Conservation (phyloP, 2,113 vertebrate genomes). For the Pelvicachromis taeniatus region DNA sequence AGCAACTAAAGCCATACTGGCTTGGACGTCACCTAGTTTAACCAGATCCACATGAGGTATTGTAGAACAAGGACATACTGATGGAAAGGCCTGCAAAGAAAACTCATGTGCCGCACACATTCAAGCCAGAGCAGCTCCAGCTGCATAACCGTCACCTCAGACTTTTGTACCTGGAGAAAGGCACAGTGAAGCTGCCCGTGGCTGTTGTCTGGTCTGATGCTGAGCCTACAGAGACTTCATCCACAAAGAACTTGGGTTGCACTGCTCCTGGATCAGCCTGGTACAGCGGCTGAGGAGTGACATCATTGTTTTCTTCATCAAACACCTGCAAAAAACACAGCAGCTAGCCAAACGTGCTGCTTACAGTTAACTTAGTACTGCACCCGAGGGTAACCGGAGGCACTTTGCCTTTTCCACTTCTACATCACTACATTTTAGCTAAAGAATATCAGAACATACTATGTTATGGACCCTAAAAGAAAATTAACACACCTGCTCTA, state of each 20-base stretch:
- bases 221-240: constrained; percentile 58
- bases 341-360: neutral
- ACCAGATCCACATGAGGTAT: neutral
- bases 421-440: fast-evolving
- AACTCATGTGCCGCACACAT: neutral
- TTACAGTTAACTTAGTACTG: neutral
- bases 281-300: constrained; percentile 83
- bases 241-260: constrained; percentile 62
- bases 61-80: neutral
- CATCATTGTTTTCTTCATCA: constrained; percentile 78
- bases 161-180: constrained; percentile 75
- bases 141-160: neutral
- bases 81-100: neutral
- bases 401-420: neutral
- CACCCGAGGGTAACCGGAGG: neutral
- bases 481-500: neutral
- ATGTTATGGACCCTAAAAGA: neutral
- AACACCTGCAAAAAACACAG: constrained; percentile 74
- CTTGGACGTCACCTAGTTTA: neutral
- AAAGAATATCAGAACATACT: neutral
- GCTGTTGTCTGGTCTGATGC: constrained; percentile 64
- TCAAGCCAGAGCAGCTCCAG: neutral
- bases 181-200: constrained; percentile 65
- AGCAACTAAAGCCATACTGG: neutral
- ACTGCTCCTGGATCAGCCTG: constrained; percentile 55